Evolutionary conservation across 2,888 invertebrate species (phyloP).

Genomic region (Xylocampa areola): DNA sequence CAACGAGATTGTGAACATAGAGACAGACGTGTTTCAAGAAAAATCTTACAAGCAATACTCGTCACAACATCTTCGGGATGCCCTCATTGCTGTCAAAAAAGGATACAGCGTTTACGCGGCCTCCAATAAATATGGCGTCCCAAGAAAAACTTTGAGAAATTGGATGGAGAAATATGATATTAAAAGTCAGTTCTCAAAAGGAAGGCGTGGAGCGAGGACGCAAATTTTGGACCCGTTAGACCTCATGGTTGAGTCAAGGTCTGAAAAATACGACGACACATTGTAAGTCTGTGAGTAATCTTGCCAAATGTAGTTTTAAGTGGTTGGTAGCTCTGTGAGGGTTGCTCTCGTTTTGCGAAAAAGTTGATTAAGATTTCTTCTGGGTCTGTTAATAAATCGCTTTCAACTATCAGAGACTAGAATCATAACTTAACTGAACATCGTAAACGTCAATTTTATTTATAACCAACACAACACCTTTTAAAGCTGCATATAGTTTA

Average conservation of each 20-base stretch:
- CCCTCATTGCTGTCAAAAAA: slow-evolving; percentile 86
- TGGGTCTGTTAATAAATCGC: too few relatives aligned
- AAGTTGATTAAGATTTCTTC: too few relatives aligned
- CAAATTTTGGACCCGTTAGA: slow-evolving; percentile 82
- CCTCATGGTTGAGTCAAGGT: slow-evolving; percentile 75
- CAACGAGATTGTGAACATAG: slow-evolving; percentile 84
- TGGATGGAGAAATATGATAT: slow-evolving; percentile 90
- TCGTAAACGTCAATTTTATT: too few relatives aligned
- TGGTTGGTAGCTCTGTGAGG: slow-evolving; percentile 14
- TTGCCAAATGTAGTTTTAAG: slow-evolving; percentile 46
- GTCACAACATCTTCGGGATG: slow-evolving; percentile 85
- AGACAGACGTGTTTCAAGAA: slow-evolving; percentile 86
- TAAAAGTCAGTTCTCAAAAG: slow-evolving; percentile 88
- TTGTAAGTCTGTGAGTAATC: slow-evolving; percentile 33
- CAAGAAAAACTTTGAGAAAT: slow-evolving; percentile 88
- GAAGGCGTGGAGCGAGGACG: slow-evolving; percentile 79
- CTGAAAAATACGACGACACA: slow-evolving; percentile 74
- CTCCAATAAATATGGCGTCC: slow-evolving; percentile 88
- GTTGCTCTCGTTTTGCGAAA: slow-evolving; percentile 16
- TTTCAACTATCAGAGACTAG: too few relatives aligned
- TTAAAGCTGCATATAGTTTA: too few relatives aligned
- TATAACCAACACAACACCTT: too few relatives aligned
- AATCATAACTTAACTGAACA: too few relatives aligned
- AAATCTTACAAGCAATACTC: slow-evolving; percentile 88
- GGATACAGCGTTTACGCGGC: slow-evolving; percentile 89